Evolutionary conservation across 2,797 vertebrate species (phyloP).

Genomic region (Micrastur ruficollis): DNA sequence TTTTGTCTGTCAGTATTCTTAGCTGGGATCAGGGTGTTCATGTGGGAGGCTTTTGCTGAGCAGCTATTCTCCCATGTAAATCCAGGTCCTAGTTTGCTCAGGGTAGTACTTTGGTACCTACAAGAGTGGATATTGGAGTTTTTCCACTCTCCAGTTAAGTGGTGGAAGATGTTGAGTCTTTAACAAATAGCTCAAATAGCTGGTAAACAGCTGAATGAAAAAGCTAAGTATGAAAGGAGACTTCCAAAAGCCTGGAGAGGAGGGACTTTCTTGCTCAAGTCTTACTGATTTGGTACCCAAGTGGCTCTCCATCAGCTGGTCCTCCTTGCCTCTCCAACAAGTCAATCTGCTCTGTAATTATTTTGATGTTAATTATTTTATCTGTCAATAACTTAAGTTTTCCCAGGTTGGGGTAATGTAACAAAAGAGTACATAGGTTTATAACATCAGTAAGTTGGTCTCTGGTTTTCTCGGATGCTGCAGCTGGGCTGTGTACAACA

Average conservation of each 20-base stretch:
- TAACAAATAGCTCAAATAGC: neutral
- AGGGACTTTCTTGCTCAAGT: neutral
- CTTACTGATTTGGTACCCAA: neutral
- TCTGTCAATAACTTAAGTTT: fast-evolving
- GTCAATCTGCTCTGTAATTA: neutral
- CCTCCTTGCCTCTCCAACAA: neutral
- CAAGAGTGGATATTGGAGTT: neutral
- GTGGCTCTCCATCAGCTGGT: neutral
- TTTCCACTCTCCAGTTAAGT: neutral
- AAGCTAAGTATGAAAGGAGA: neutral
- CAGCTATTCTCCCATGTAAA: neutral
- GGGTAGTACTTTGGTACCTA: neutral
- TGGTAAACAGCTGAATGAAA: neutral
- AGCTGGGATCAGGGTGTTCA: neutral
- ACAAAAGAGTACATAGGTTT: fast-evolving
- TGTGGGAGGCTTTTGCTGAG: neutral
- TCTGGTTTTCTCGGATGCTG: neutral
- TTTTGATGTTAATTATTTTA: neutral
- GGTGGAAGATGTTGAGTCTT: neutral
- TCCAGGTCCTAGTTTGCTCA: neutral
- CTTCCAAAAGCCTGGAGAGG: neutral
- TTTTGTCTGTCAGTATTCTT: neutral
- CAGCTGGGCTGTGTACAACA: neutral
- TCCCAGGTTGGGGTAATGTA: fast-evolving
- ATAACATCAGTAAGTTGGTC: neutral